phyloP scores from a whole-genome alignment of 1,140 invertebrate species.

The Halesus radiatus region DNA sequence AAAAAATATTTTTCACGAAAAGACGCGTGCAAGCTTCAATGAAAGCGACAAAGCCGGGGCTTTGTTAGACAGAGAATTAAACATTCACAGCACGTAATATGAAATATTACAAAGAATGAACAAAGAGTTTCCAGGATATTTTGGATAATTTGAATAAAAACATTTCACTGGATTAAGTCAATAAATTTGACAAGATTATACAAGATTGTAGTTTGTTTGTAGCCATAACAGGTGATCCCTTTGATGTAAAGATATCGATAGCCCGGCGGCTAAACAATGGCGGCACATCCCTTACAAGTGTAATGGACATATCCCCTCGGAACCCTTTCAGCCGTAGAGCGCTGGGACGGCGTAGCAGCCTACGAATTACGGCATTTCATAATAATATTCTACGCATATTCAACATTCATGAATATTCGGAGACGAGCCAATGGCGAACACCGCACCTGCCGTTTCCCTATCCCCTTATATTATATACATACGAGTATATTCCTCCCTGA shows the following conservation, averaged over 20 bases:
- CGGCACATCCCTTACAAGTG: conserved; percentile 36
- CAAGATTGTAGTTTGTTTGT: too few relatives aligned
- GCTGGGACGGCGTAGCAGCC: conserved; percentile 28
- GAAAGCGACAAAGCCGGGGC: conserved; percentile 19
- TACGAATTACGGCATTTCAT: conserved; percentile 52
- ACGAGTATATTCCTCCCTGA: conserved; percentile 22
- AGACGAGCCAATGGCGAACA: conserved; percentile 53
- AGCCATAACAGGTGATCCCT: conserved; percentile 4
- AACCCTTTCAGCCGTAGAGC: conserved; percentile 47
- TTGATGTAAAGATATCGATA: conserved; percentile 29
- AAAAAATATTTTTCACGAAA: conserved; percentile 32
- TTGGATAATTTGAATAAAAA: not conserved
- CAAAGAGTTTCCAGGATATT: not conserved
- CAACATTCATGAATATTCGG: conserved; percentile 39
- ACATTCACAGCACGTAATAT: not conserved
- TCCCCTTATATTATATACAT: conserved; percentile 23
- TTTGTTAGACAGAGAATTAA: not conserved
- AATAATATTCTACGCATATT: conserved; percentile 49
- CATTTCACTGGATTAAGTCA: too few relatives aligned
- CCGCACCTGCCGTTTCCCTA: conserved; percentile 53
- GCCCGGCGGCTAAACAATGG: conserved; percentile 39
- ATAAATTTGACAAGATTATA: too few relatives aligned
- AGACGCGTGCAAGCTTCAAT: conserved; percentile 22
- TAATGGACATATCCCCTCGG: conserved; percentile 44
- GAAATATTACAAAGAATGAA: not conserved